Evolutionary conservation across 2,113 vertebrate species (phyloP).

Genomic region (Epinephelus fuscoguttatus): DNA sequence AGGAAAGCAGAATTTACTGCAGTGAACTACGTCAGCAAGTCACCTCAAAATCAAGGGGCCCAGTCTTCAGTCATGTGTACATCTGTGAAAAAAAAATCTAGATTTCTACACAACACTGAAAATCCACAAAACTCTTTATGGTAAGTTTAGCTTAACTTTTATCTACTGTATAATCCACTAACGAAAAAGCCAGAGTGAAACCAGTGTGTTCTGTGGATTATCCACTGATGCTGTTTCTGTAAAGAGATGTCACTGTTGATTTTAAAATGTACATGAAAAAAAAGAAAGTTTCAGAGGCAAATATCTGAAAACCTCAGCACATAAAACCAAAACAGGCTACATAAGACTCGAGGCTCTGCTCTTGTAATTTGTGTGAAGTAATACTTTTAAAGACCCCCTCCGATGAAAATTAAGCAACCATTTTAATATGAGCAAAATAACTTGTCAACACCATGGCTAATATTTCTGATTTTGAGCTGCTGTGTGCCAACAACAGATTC

Average conservation of each 20-base stretch:
- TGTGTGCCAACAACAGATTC: too few species aligned
- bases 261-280: not conserved
- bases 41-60: not conserved
- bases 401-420: too few species aligned
- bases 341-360: not conserved
- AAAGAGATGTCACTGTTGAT: not conserved
- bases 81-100: not conserved
- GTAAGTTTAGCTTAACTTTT: too few species aligned
- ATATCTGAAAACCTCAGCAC: conserved; percentile 5
- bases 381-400: too few species aligned
- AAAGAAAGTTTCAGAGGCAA: not conserved
- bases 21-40: not conserved
- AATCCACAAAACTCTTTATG: not conserved
- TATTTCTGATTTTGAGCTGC: too few species aligned
- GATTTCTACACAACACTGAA: not conserved
- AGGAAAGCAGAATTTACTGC: not conserved
- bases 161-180: too few species aligned
- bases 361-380: not conserved
- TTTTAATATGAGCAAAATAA: too few species aligned
- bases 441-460: too few species aligned
- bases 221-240: not conserved
- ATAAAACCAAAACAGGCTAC: conserved; percentile 1
- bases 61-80: not conserved
- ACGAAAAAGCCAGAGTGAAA: not conserved
- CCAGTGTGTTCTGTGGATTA: not conserved